Evolutionary conservation across 92 coral and sea anemone species (phyloP), one percentile per base, ranked within the genome.

Genomic region (Parazoanthus darwini): DNA sequence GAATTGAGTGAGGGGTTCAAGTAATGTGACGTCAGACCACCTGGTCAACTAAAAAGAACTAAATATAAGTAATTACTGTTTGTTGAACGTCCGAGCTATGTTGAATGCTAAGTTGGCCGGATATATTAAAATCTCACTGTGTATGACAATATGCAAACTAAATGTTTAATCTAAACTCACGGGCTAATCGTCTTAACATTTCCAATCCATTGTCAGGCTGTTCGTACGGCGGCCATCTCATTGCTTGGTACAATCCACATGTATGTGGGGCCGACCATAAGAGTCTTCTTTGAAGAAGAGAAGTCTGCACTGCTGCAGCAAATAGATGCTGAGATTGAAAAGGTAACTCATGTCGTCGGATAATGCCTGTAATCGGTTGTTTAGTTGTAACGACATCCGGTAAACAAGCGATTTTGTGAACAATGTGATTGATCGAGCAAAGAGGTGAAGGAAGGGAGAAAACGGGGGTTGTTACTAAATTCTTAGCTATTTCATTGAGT

Each of bases 261-360:
- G 97, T 97, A 97, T 26, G 98, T 96, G 26, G 99, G 99, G 2
- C 89, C 98, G 20, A 97, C 93, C 29, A 88, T 97, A 22, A 90
- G 99, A 63, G 93, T 97, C 92, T 97, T 97, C 94, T 97, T 97
- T 90, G 99, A 97, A 85, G 95, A 96, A 36, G 99, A 97, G 80
- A 97, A 97, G 68, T 89, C 99, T 22, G 94, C 99, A 0, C 86
- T 97, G 43, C 51, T 97, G 39, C 97, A 94, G 85, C 99, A 95
- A 80, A 97, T 97, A 85, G 99, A 97, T 79, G 94, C 92, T 38
- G 97, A 97, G 89, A 93, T 97, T 87, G 98, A 91, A 85, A 93
- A 94, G 99, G 99, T 74, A 39, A 54, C 59, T 54, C 2, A 3
- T 13, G 59, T 54, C 18, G 1, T 54, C 59, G 14, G 18, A 54